A percentile compares a stretch with the other conserved stretches of the same genome.
These are phyloP conservation scores for Acanthochromis polyacanthus DNA, from an alignment of 2,113 vertebrate genomes.

Conservation along the genomic window DNA sequence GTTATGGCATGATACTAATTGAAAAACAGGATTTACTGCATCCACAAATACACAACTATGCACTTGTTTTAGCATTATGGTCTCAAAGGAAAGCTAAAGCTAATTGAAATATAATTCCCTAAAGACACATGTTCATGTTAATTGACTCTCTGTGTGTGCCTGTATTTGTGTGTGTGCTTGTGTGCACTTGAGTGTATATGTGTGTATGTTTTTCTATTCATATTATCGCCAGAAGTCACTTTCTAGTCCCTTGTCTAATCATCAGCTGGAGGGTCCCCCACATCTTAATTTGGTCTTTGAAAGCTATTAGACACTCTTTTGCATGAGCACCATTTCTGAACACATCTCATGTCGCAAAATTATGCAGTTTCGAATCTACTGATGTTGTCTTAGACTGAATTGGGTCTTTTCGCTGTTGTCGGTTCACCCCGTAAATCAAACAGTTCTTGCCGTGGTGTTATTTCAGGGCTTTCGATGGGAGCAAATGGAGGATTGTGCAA, in stretches of 20 bases:
- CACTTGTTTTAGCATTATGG: conserved; percentile 60
- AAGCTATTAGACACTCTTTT: conserved; percentile 63
- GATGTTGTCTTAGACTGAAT: conserved; percentile 26
- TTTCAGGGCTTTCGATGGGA: conserved; percentile 27
- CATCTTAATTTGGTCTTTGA: conserved; percentile 71
- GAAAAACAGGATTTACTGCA: conserved; percentile 72
- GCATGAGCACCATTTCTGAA: conserved; percentile 46
- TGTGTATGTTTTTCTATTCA: conserved; percentile 47
- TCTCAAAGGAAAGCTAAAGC: conserved; percentile 75
- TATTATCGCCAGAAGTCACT: conserved; percentile 69
- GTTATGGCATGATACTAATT: conserved; percentile 71
- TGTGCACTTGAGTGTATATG: conserved; percentile 44
- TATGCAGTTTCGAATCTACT: conserved; percentile 27
- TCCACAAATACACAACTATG: conserved; percentile 65
- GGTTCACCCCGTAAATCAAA: conserved; percentile 19
- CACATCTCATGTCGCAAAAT: conserved; percentile 39
- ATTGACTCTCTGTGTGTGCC: conserved; percentile 71
- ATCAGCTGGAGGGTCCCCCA: conserved; percentile 62
- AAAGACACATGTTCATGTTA: conserved; percentile 78
- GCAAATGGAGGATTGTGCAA: conserved; percentile 15
- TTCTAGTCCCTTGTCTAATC: conserved; percentile 75
- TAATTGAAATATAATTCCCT: conserved; percentile 85
- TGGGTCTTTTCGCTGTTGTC: background rate
- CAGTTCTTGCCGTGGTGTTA: background rate
- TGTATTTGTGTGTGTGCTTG: conserved; percentile 43